Base-by-base conservation (phyloP, 2,888 invertebrate genomes). In the Drepana falcataria region DNA sequence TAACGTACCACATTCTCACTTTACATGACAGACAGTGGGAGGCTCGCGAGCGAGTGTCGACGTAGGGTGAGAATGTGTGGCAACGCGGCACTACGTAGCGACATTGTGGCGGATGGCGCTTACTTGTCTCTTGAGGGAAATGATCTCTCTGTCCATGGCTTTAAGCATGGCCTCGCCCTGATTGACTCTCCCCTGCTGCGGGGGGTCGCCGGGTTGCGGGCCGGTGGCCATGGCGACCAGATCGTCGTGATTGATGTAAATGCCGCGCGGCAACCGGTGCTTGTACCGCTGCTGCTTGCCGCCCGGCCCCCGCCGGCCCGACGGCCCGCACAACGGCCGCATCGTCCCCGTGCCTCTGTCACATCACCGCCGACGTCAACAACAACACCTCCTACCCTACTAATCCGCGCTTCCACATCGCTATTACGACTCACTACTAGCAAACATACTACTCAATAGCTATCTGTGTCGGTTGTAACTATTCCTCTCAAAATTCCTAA, bases 191-290 rank as follows among this genome's bases (percentile, higher is more conserved):
- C 88, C 75, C 84, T 92, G 76, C 90, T 92, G 75, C 63, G 81
- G 71, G 53, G 90, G 79, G 73, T 91, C 92, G 71, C 92, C 92
- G 75, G 93, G 93, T 79, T 92, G 92, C 57, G 95, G 94, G 71
- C 94, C 95, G 63, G 95, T 94, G 60, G 98, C 98, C 93, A 99
- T 94, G 71, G 96, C 95, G 69, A 97, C 95, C 85, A 99, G 94
- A 93, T 98, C 98, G 89, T 98, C 98, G 91, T 98, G 96, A 93
- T 97, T 98, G 92, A 99, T 96, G 93, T 97, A 97, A 95, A 99
- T 98, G 89, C 98, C 98, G 76, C 96, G 95, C 60, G 98, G 98
- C 75, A 98, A 96, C 84, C 96, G 96, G 80, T 97, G 95, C 90
- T 94, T 94, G 91, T 94, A 94, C 68, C 85, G 85, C 78, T 85